Percentiles rank a stretch among this genome's conserved stretches.
These are phyloP conservation scores for Lordiphosa collinella DNA, from an alignment of 1,140 invertebrate genomes.

Conservation along the genomic window DNA sequence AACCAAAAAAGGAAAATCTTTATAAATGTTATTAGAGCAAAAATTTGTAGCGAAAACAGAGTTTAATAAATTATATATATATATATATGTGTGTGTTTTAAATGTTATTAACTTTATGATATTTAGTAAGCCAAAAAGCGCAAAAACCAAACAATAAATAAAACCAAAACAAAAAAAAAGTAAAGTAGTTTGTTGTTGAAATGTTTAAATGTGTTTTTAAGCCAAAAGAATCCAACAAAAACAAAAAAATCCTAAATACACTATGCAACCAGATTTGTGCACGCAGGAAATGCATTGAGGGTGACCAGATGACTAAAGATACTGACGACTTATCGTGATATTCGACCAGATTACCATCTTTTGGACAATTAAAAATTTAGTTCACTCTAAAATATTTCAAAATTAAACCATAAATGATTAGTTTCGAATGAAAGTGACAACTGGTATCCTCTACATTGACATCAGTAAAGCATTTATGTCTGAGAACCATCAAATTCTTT, in stretches of 20 bases:
- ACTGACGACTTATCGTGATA: too few relatives aligned
- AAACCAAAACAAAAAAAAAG: slow-evolving; percentile 18
- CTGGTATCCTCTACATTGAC: too few relatives aligned
- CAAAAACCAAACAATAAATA: slow-evolving; percentile 10
- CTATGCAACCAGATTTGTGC: too few relatives aligned
- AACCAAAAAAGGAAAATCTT: background rate
- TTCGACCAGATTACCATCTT: too few relatives aligned
- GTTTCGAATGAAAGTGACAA: too few relatives aligned
- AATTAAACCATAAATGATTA: too few relatives aligned
- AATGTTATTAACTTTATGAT: slow-evolving; percentile 79
- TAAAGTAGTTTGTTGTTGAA: slow-evolving; percentile 71
- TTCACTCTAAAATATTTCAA: too few relatives aligned
- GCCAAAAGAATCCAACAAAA: slow-evolving; percentile 30
- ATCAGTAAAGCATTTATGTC: too few relatives aligned
- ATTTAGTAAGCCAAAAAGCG: slow-evolving; percentile 24
- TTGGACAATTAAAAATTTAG: too few relatives aligned
- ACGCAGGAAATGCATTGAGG: too few relatives aligned
- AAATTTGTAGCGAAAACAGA: slow-evolving; percentile 7
- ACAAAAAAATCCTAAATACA: background rate
- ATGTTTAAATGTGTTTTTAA: slow-evolving; percentile 77
- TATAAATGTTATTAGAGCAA: slow-evolving; percentile 13
- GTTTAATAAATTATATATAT: slow-evolving; percentile 4
- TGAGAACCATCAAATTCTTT: too few relatives aligned
- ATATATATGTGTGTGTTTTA: slow-evolving; percentile 61
- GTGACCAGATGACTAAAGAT: too few relatives aligned